A percentile compares a stretch with the other conserved stretches of the same genome.
Conservation (phyloP, 2,113 vertebrate genomes). For the Phalacrocorax brasilianus region DNA sequence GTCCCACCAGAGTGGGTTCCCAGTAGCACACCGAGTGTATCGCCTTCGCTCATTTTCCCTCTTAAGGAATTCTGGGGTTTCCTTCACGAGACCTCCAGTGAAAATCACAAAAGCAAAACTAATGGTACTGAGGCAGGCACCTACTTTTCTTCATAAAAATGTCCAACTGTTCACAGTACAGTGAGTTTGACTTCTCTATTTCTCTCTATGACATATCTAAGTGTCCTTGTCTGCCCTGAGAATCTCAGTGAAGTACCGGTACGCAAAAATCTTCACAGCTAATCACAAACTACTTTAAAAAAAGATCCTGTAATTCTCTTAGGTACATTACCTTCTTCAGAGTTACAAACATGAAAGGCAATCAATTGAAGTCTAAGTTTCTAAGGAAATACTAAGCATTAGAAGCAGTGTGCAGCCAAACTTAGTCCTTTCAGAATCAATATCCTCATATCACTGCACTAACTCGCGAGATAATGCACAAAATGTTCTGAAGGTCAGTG, state of each 20-base stretch:
- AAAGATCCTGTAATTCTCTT: neutral
- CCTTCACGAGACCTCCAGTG: neutral
- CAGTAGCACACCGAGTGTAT: neutral
- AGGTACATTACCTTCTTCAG: neutral
- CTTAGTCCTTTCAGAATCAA: conserved; percentile 34
- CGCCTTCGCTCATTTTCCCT: neutral
- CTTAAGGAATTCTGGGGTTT: neutral
- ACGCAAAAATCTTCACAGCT: neutral
- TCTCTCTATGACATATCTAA: neutral
- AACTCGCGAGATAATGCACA: conserved; percentile 20
- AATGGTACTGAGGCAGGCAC: neutral
- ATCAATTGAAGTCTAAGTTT: conserved; percentile 51
- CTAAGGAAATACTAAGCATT: conserved; percentile 22
- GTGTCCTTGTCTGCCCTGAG: neutral
- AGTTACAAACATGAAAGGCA: conserved; percentile 5
- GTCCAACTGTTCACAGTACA: neutral
- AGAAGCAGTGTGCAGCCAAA: conserved; percentile 5
- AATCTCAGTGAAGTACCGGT: neutral
- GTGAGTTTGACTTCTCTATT: neutral
- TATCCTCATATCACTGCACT: neutral
- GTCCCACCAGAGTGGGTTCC: neutral
- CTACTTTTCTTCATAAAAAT: neutral
- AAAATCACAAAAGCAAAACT: neutral
- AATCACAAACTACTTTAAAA: neutral
- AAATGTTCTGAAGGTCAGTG: conserved; percentile 18